Evolutionary conservation across 2,888 invertebrate species (phyloP).

Genomic region (Gortyna flavago): DNA sequence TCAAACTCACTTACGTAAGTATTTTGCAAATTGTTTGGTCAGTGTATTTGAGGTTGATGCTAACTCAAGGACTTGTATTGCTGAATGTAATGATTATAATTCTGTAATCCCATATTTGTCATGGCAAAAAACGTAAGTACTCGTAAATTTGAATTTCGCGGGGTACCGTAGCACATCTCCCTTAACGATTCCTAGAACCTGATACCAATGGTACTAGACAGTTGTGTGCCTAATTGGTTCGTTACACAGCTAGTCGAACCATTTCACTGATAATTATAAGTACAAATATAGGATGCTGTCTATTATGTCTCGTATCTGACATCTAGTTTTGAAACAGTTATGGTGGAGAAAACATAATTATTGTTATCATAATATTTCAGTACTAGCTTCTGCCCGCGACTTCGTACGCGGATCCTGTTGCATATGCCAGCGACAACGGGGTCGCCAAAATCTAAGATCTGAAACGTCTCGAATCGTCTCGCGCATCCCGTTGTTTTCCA

Average conservation of each 20-base stretch:
- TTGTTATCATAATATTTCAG: background rate
- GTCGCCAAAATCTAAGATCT: too few species aligned
- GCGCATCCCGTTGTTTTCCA: too few species aligned
- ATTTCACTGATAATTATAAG: slow-evolving; percentile 53
- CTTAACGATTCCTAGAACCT: slow-evolving; percentile 38
- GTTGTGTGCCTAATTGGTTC: slow-evolving; percentile 54
- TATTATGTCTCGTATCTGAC: slow-evolving; percentile 7
- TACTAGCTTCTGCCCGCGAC: too few species aligned
- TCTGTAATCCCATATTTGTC: too few species aligned
- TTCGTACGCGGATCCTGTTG: too few species aligned
- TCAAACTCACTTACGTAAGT: too few species aligned
- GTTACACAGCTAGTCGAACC: slow-evolving; percentile 48
- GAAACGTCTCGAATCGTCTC: too few species aligned
- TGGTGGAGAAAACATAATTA: background rate
- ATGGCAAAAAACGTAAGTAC: background rate
- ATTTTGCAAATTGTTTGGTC: background rate
- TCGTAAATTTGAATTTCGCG: background rate
- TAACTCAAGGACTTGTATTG: too few species aligned
- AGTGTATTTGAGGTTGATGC: too few species aligned
- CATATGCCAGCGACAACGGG: too few species aligned
- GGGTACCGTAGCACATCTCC: background rate
- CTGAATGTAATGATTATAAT: too few species aligned
- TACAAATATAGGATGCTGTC: slow-evolving; percentile 39
- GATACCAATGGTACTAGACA: slow-evolving; percentile 29
- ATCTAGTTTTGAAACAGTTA: slow-evolving; percentile 7